Evolutionary conservation across 2,888 invertebrate genomes (phyloP).

Genomic region (Diplazon laetatorius): DNA sequence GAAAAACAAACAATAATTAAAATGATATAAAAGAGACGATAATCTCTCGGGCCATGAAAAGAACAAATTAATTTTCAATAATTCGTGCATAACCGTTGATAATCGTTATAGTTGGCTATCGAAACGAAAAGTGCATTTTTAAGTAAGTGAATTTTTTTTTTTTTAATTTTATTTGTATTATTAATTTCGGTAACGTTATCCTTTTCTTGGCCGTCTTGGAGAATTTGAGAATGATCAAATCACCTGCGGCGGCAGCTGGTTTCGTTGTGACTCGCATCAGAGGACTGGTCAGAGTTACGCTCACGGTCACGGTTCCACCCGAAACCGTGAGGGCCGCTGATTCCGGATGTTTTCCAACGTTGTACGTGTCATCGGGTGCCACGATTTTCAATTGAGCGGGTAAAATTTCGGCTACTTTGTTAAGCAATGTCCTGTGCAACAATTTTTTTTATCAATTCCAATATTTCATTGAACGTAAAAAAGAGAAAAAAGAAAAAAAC

Average conservation of each 20-base stretch:
- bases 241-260: constrained; percentile 76
- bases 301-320: constrained; percentile 91
- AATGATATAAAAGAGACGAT: constrained; percentile 65
- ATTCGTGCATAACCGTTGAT: constrained; percentile 41
- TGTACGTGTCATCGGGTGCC: constrained; percentile 90
- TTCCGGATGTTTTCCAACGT: constrained; percentile 91
- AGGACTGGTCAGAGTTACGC: constrained; percentile 96
- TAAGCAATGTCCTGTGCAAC: constrained; percentile 87
- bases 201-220: constrained; percentile 81
- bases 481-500: no score
- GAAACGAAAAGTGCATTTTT: constrained; percentile 42
- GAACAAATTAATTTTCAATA: constrained; percentile 76
- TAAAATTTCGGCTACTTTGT: constrained; percentile 93
- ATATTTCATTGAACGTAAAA: no score
- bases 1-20: constrained; percentile 60
- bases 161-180: constrained; percentile 22
- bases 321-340: constrained; percentile 93
- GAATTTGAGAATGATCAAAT: constrained; percentile 72
- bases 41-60: constrained; percentile 80
- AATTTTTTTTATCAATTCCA: not conserved
- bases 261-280: constrained; percentile 90
- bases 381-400: constrained; percentile 90
- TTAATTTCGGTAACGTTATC: constrained; percentile 71
- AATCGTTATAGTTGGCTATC: constrained; percentile 35
- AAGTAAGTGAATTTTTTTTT: constrained; percentile 1